phyloP scores from a whole-genome alignment of 2,797 vertebrate genomes.

The Gastrophryne carolinensis region DNA sequence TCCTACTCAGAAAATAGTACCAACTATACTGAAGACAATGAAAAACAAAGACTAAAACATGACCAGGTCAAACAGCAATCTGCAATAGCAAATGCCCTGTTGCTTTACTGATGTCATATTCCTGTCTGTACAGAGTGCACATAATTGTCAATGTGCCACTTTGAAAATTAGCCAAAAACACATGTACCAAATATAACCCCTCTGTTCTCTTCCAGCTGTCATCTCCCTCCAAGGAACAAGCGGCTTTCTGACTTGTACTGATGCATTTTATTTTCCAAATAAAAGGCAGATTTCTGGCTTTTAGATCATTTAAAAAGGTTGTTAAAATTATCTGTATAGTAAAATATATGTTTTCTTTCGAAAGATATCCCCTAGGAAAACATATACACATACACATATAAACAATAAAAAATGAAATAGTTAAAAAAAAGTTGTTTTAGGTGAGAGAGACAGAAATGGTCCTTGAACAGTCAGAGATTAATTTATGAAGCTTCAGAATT shows the following conservation, averaged over 20 bases:
- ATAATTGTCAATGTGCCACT: constrained; percentile 9
- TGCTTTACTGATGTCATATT: neutral
- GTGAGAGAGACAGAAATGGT: neutral
- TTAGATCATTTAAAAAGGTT: neutral
- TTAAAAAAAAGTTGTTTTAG: neutral
- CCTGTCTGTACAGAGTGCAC: neutral
- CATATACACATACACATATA: neutral
- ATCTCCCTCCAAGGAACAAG: neutral
- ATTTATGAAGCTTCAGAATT: constrained; percentile 25
- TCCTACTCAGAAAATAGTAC: no score
- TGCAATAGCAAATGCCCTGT: neutral
- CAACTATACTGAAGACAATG: no score
- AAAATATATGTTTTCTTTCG: no score
- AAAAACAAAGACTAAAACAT: neutral
- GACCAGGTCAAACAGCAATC: neutral
- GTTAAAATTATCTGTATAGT: no score
- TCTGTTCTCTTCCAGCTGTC: constrained; percentile 2
- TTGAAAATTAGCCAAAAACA: constrained; percentile 26
- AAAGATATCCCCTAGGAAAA: no score
- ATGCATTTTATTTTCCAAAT: neutral
- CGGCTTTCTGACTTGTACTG: constrained; percentile 1
- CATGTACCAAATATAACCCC: constrained; percentile 25
- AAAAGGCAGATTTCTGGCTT: neutral
- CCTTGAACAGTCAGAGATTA: constrained; percentile 11
- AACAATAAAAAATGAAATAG: neutral